A percentile compares a stretch with the other conserved stretches of the same genome.
Conservation (phyloP, 2,113 vertebrate genomes). For the Mungos mungo region DNA sequence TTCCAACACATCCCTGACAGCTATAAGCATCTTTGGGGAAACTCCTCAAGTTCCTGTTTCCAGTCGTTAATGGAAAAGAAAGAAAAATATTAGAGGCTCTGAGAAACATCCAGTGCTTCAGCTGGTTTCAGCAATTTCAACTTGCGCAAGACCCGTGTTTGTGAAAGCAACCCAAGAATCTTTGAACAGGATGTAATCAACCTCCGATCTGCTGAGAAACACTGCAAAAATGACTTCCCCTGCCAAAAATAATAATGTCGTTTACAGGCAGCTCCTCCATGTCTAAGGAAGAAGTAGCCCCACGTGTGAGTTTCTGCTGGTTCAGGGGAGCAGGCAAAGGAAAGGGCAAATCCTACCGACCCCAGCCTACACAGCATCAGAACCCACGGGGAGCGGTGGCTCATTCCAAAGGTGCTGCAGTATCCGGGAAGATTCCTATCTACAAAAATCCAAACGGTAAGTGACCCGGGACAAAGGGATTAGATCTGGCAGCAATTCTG, state of each 20-base stretch:
- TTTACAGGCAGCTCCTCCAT: conserved; percentile 80
- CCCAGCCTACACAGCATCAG: background rate
- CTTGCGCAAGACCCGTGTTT: conserved; percentile 75
- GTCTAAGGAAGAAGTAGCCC: conserved; percentile 75
- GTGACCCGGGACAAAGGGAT: conserved; percentile 13
- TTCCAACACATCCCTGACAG: background rate
- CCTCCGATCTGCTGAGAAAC: conserved; percentile 81
- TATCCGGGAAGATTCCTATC: background rate
- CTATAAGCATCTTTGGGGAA: background rate
- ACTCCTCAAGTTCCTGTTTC: conserved; percentile 19
- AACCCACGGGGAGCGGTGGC: background rate
- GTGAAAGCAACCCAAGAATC: conserved; percentile 78
- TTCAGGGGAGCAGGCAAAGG: background rate
- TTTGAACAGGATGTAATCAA: conserved; percentile 85
- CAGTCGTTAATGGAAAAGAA: background rate
- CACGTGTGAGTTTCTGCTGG: background rate
- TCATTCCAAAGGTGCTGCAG: background rate
- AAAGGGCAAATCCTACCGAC: conserved; percentile 24
- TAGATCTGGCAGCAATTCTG: conserved; percentile 63
- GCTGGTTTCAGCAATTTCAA: conserved; percentile 68
- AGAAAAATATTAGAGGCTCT: background rate
- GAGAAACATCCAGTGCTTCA: conserved; percentile 53
- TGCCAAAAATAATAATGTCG: conserved; percentile 82
- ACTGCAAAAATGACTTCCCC: conserved; percentile 78
- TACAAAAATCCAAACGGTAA: conserved; percentile 5